Conservation (phyloP, 2,113 vertebrate species). For the Balaeniceps rex region DNA sequence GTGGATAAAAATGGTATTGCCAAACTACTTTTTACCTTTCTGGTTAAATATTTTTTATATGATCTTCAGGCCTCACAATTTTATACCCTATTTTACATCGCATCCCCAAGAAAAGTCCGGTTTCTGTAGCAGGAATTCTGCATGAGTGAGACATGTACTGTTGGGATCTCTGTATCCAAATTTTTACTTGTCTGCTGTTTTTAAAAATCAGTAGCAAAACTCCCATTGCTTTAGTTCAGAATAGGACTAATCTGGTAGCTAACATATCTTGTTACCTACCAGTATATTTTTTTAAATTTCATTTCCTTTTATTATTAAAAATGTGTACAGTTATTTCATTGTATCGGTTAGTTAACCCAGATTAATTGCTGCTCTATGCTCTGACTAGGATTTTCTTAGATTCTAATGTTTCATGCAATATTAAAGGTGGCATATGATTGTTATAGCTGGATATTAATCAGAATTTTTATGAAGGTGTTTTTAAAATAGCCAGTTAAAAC, state of each 20-base stretch:
- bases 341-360: constrained; percentile 23
- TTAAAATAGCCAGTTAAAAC: not conserved
- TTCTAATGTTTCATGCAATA: not conserved
- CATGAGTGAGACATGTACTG: not conserved
- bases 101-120: not conserved
- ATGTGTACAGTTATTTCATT: not conserved
- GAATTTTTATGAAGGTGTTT: not conserved
- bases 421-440: not conserved
- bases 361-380: constrained; percentile 10
- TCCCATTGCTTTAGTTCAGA: not conserved
- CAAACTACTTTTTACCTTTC: not conserved
- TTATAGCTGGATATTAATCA: not conserved
- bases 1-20: not conserved
- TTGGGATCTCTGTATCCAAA: not conserved
- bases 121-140: not conserved
- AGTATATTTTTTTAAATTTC: not conserved
- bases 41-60: not conserved
- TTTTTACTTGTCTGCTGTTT: not conserved
- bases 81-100: not conserved
- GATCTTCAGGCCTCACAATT: not conserved
- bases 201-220: not conserved
- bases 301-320: constrained; percentile 35
- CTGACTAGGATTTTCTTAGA: constrained; percentile 2
- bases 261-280: not conserved
- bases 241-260: not conserved